A percentile compares a stretch with the other conserved stretches of the same genome.
Conservation (phyloP, 1,140 invertebrate genomes). For the Drosophila sulfurigaster region DNA sequence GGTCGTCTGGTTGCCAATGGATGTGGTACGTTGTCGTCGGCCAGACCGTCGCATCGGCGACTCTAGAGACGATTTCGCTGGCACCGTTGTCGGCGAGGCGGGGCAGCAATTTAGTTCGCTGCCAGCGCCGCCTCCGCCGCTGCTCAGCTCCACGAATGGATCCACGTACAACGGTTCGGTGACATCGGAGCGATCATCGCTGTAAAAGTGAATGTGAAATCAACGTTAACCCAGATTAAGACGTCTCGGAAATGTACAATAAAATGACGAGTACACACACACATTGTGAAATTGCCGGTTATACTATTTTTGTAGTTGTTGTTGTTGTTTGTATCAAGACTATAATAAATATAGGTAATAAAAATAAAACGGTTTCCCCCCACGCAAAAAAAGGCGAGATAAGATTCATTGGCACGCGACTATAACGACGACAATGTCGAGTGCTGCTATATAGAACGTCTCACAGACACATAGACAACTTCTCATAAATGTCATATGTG, state of each 20-base stretch:
- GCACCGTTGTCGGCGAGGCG: conserved; percentile 83
- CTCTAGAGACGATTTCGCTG: conserved; percentile 80
- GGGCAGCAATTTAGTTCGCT: conserved; percentile 70
- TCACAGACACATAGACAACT: conserved; percentile 3
- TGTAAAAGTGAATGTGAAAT: conserved; percentile 48
- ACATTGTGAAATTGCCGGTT: conserved; percentile 1
- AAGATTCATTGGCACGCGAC: conserved; percentile 30
- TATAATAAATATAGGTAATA: conserved; percentile 22
- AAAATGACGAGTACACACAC: not conserved
- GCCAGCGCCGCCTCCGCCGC: not conserved
- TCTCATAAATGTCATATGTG: conserved; percentile 1
- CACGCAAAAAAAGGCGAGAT: conserved; percentile 3
- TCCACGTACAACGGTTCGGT: conserved; percentile 78
- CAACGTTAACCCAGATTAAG: not conserved
- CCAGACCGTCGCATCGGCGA: conserved; percentile 89
- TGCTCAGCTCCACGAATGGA: conserved; percentile 55
- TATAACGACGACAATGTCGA: not conserved
- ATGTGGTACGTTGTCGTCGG: conserved; percentile 92
- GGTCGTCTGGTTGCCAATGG: conserved; percentile 90
- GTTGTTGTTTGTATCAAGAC: not conserved
- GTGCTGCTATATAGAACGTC: not conserved
- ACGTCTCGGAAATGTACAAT: not conserved
- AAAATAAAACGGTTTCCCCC: conserved; percentile 1
- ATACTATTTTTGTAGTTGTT: not conserved
- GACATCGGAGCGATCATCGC: conserved; percentile 79